Conservation (phyloP, 2,888 invertebrate genomes). For the Pristionchus japonicus region DNA sequence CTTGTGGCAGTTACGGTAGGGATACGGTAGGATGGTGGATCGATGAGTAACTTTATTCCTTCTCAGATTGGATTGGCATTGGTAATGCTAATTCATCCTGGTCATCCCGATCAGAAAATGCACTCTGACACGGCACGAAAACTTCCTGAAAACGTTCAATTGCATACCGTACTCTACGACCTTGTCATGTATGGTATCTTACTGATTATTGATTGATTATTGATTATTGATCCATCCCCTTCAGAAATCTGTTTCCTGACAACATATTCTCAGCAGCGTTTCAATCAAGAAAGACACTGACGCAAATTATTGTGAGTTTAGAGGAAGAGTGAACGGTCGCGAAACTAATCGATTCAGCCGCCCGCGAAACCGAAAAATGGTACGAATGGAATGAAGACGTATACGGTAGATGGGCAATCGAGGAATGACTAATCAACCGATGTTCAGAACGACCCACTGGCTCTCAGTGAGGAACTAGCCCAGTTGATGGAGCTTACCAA, state of each 20-base stretch:
- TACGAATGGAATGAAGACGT: not conserved
- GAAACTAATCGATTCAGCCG: not conserved
- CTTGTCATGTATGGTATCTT: conserved; percentile 19
- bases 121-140: not conserved
- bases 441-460: not conserved
- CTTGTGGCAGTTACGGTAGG: conserved; percentile 33
- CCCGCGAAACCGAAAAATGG: not conserved
- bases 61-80: not conserved
- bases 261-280: conserved; percentile 29
- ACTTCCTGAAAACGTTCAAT: conserved; percentile 33
- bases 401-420: conserved; percentile 29
- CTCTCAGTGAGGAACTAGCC: not conserved
- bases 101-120: not conserved
- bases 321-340: not conserved
- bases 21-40: not conserved
- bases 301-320: not conserved
- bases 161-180: conserved; percentile 33
- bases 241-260: conserved; percentile 39
- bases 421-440: not conserved
- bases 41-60: not conserved
- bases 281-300: conserved; percentile 27
- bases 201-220: not conserved
- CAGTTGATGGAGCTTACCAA: not conserved
- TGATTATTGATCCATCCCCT: not conserved
- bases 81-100: conserved; percentile 6